phyloP scores from a whole-genome alignment of 2,888 invertebrate genomes.

The Smittia aterrima region DNA sequence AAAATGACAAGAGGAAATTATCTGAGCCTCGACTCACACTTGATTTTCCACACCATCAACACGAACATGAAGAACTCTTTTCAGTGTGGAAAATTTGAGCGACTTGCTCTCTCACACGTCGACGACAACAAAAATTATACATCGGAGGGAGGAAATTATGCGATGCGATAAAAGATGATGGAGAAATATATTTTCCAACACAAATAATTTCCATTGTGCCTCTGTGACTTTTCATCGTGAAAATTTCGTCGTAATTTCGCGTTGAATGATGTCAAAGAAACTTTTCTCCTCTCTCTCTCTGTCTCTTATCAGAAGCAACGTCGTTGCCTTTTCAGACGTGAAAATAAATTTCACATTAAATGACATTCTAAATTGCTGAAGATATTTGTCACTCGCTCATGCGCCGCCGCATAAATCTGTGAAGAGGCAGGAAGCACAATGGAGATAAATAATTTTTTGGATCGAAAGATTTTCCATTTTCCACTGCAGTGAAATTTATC shows the following conservation, averaged over 20 bases:
- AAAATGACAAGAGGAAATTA: slow-evolving; percentile 27
- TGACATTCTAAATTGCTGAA: slow-evolving; percentile 17
- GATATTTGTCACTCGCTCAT: slow-evolving; percentile 19
- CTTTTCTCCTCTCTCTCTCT: not conserved
- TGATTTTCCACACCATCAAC: slow-evolving; percentile 18
- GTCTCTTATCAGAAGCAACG: not conserved
- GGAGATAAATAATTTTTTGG: slow-evolving; percentile 12
- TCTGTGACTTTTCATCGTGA: slow-evolving; percentile 15
- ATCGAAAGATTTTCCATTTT: slow-evolving; percentile 13
- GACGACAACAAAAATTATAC: slow-evolving; percentile 12
- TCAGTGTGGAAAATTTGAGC: slow-evolving; percentile 12
- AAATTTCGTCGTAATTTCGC: slow-evolving; percentile 22
- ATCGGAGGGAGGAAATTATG: slow-evolving; percentile 16
- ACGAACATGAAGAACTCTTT: slow-evolving; percentile 16
- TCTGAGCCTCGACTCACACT: slow-evolving; percentile 9
- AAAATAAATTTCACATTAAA: slow-evolving; percentile 17
- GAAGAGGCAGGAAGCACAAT: slow-evolving; percentile 8
- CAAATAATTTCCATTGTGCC: slow-evolving; percentile 17
- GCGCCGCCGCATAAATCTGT: slow-evolving; percentile 12
- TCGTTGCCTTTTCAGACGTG: slow-evolving; percentile 10
- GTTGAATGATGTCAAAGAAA: not conserved
- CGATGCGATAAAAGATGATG: not conserved
- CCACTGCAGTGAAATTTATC: not conserved
- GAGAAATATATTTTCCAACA: slow-evolving; percentile 8
- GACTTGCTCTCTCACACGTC: not conserved